Percentiles rank a stretch among this genome's conserved stretches.
These are phyloP conservation scores for Orthonyx spaldingii DNA, from an alignment of 2,113 vertebrate species.

Conservation along the genomic window DNA sequence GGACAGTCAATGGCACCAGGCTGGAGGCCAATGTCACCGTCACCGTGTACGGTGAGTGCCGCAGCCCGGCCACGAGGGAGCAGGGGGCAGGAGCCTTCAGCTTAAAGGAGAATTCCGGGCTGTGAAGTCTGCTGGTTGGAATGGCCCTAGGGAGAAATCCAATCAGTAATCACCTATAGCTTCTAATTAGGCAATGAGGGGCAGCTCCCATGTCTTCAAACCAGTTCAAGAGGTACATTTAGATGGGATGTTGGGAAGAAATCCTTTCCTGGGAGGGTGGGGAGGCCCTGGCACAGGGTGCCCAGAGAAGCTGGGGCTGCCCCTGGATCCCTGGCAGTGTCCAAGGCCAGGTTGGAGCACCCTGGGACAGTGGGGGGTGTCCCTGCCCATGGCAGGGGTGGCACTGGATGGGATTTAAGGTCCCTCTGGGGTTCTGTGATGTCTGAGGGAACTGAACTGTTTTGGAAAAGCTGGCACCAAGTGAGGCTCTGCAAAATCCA, in stretches of 20 bases:
- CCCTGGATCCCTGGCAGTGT: neutral
- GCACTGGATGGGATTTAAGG: fast-evolving
- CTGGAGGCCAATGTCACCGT: slow-evolving; percentile 66
- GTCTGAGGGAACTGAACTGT: neutral
- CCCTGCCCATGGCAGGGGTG: neutral
- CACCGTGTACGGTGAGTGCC: slow-evolving; percentile 74
- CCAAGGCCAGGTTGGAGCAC: neutral
- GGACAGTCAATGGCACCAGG: neutral
- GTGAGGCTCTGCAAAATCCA: neutral
- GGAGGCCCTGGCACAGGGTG: neutral
- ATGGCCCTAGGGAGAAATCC: neutral
- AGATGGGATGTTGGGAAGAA: neutral
- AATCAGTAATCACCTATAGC: neutral
- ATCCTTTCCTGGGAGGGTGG: fast-evolving
- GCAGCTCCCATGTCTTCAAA: neutral
- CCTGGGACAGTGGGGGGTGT: neutral
- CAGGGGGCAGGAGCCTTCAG: neutral
- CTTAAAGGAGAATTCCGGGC: neutral
- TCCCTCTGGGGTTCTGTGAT: neutral
- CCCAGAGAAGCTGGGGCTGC: neutral
- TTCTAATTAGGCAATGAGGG: neutral
- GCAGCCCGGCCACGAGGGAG: neutral
- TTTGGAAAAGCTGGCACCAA: neutral
- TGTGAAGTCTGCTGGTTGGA: neutral
- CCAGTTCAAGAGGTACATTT: neutral